phyloP scores from a whole-genome alignment of 2,888 invertebrate genomes.

The Cotesia congregata region DNA sequence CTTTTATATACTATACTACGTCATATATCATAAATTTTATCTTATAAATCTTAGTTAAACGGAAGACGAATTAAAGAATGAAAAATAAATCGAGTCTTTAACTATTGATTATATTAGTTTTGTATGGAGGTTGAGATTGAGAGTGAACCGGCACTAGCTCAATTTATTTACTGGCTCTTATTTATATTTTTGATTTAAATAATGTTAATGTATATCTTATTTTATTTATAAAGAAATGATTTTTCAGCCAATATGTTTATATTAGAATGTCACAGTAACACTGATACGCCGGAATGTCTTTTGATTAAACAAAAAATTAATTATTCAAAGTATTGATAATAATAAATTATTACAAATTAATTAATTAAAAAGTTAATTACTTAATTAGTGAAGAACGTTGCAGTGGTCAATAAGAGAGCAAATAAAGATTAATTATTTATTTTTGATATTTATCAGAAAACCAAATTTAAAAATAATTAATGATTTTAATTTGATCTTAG shows the following conservation, averaged over 20 bases:
- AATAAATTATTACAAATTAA: slow-evolving; percentile 49
- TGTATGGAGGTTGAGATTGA: neutral
- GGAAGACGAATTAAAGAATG: neutral
- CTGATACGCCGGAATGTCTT: slow-evolving; percentile 67
- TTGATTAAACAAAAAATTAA: slow-evolving; percentile 38
- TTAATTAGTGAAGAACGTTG: slow-evolving; percentile 39
- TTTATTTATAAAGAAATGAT: neutral
- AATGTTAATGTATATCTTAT: slow-evolving; percentile 44
- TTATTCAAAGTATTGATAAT: slow-evolving; percentile 3
- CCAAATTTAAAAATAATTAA: neutral
- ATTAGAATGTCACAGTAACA: slow-evolving; percentile 66
- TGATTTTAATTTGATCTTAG: neutral
- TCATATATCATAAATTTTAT: slow-evolving; percentile 38
- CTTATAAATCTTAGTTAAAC: slow-evolving; percentile 28
- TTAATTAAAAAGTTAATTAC: no score
- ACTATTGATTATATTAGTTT: neutral
- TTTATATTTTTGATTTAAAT: slow-evolving; percentile 2
- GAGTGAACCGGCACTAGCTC: slow-evolving; percentile 30
- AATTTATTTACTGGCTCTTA: slow-evolving; percentile 4
- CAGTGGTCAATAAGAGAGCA: slow-evolving; percentile 37
- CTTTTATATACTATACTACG: slow-evolving; percentile 32
- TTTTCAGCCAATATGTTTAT: slow-evolving; percentile 50
- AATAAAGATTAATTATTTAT: slow-evolving; percentile 26
- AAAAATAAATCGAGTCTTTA: slow-evolving; percentile 23
- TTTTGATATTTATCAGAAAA: neutral